Conservation (phyloP, 2,888 invertebrate species). For the Parnassius glacialis region DNA sequence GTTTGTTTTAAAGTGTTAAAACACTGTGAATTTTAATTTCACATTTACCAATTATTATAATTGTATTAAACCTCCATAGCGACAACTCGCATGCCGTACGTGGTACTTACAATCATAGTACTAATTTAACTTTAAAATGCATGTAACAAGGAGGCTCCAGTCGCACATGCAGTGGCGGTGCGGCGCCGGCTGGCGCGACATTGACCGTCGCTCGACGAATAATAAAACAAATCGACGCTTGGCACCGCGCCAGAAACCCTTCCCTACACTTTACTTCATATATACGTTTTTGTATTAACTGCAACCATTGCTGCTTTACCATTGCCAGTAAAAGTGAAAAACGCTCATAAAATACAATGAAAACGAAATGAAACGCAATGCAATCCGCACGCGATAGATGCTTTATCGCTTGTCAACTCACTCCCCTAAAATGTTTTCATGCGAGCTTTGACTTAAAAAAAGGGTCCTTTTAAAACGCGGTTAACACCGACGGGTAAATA, state of each 20-base stretch:
- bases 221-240: conserved; percentile 75
- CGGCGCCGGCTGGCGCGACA: conserved; percentile 64
- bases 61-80: neutral
- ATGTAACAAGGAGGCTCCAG: conserved; percentile 50
- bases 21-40: too few relatives aligned
- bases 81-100: neutral
- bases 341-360: conserved; percentile 19
- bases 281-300: conserved; percentile 13
- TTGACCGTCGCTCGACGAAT: conserved; percentile 76
- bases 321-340: conserved; percentile 24
- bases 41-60: too few relatives aligned
- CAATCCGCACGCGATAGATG: conserved; percentile 43
- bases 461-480: too few relatives aligned
- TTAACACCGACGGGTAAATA: too few relatives aligned
- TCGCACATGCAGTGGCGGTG: conserved; percentile 62
- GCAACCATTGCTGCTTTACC: conserved; percentile 19
- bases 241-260: conserved; percentile 72
- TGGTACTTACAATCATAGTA: conserved; percentile 17
- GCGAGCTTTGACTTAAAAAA: conserved; percentile 1
- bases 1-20: too few relatives aligned
- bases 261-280: conserved; percentile 53
- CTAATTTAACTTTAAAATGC: conserved; percentile 44
- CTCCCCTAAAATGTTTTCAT: conserved; percentile 43
- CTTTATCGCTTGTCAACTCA: conserved; percentile 48
- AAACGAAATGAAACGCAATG: conserved; percentile 12